Evolutionary conservation across 1,140 invertebrate genomes (phyloP).

Genomic region (Drosophila subobscura): DNA sequence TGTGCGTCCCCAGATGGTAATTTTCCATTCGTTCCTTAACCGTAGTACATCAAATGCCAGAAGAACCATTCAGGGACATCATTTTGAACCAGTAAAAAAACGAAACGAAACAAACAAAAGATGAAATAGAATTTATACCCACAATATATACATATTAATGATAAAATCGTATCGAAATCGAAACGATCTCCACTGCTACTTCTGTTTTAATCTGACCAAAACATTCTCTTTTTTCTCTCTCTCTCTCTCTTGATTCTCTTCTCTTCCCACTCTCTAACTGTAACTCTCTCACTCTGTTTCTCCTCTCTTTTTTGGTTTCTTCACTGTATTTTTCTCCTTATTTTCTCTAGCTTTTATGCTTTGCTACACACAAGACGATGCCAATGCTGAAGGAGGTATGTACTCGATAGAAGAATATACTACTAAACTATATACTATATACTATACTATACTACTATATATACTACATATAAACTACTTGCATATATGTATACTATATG

Average conservation of each 20-base stretch:
- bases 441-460: neutral
- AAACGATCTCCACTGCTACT: slow-evolving; percentile 48
- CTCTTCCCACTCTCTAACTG: slow-evolving; percentile 67
- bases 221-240: slow-evolving; percentile 77
- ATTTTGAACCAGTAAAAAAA: no score
- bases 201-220: slow-evolving; percentile 78
- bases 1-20: no score
- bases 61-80: no score
- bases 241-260: slow-evolving; percentile 75
- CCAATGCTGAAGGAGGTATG: slow-evolving; percentile 95
- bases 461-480: slow-evolving; percentile 9
- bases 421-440: neutral
- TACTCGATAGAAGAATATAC: slow-evolving; percentile 70
- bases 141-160: slow-evolving; percentile 1
- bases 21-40: no score
- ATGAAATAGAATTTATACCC: neutral
- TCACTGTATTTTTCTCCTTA: slow-evolving; percentile 70
- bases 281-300: slow-evolving; percentile 18
- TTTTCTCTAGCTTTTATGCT: slow-evolving; percentile 92
- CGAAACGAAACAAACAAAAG: neutral
- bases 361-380: slow-evolving; percentile 95
- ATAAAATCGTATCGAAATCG: slow-evolving; percentile 21
- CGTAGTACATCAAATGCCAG: no score
- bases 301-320: slow-evolving; percentile 60
- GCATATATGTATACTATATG: slow-evolving; percentile 46